These are phyloP conservation scores for Neomonachus schauinslandi DNA, from an alignment of 2,113 vertebrate genomes.

Conservation along the genomic window DNA sequence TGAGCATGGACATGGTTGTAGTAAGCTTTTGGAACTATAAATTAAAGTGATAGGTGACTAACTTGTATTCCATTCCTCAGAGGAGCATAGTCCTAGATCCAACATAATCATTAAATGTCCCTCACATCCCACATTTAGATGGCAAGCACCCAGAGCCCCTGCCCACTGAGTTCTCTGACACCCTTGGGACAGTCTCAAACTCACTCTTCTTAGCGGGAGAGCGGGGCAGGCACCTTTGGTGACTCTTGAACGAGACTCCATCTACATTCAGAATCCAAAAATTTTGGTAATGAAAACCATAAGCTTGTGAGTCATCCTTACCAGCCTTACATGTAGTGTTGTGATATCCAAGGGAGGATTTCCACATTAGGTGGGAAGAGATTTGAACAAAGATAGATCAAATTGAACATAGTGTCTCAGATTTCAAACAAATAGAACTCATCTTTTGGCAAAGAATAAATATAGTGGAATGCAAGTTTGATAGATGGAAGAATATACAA, in stretches of 20 bases:
- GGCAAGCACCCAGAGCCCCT: neutral
- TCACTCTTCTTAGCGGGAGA: constrained; percentile 36
- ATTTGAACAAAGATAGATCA: constrained; percentile 72
- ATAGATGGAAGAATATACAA: constrained; percentile 83
- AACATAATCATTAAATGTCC: constrained; percentile 30
- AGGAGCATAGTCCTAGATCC: constrained; percentile 51
- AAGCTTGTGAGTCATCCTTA: neutral
- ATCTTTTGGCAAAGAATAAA: constrained; percentile 89
- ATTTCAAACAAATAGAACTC: constrained; percentile 79
- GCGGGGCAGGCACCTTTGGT: constrained; percentile 35
- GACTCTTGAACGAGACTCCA: constrained; percentile 41
- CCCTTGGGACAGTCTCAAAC: neutral
- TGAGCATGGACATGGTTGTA: constrained; percentile 80
- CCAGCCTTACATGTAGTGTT: constrained; percentile 76
- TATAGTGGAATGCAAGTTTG: constrained; percentile 89
- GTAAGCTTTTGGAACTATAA: constrained; percentile 70
- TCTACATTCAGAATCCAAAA: constrained; percentile 56
- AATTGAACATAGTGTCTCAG: constrained; percentile 80
- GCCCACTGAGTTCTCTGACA: neutral
- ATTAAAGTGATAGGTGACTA: constrained; percentile 67
- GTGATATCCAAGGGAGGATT: constrained; percentile 58
- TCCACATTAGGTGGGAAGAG: constrained; percentile 75
- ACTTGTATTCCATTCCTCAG: constrained; percentile 58
- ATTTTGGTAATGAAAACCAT: constrained; percentile 19
- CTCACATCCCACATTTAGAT: neutral